Evolutionary conservation across 2,888 invertebrate species (phyloP).

Genomic region (Dicyrtoma fusca): DNA sequence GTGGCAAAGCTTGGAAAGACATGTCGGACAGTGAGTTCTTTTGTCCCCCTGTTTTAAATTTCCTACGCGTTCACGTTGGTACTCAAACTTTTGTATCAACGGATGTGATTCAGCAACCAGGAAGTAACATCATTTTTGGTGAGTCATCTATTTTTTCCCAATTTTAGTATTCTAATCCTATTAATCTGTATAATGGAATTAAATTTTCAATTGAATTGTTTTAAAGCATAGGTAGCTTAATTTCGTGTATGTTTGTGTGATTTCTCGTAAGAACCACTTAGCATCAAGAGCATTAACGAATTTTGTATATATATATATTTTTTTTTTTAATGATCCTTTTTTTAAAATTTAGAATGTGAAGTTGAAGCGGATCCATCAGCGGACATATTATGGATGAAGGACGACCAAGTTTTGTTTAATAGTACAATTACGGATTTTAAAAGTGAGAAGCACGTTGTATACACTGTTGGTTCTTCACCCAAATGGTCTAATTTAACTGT

Average conservation of each 20-base stretch:
- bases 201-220: too few species aligned
- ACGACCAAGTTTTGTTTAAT: background rate
- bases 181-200: too few species aligned
- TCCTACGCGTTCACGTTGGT: background rate
- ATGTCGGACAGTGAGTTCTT: constrained; percentile 7
- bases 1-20: background rate
- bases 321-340: background rate
- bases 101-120: background rate
- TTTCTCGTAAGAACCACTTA: too few species aligned
- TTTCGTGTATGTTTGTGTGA: too few species aligned
- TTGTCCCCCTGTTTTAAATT: background rate
- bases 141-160: constrained; percentile 10
- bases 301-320: too few species aligned
- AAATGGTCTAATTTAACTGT: constrained; percentile 14
- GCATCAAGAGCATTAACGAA: too few species aligned
- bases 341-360: constrained; percentile 17
- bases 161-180: too few species aligned
- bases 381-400: background rate
- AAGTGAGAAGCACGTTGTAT: background rate
- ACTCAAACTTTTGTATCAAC: too few species aligned
- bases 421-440: background rate
- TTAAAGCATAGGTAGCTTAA: too few species aligned
- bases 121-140: constrained; percentile 25
- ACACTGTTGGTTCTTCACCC: background rate
- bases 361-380: constrained; percentile 20